Base-by-base conservation (phyloP, 2,797 vertebrate genomes). In the Gymnoscopelus microlampas region DNA sequence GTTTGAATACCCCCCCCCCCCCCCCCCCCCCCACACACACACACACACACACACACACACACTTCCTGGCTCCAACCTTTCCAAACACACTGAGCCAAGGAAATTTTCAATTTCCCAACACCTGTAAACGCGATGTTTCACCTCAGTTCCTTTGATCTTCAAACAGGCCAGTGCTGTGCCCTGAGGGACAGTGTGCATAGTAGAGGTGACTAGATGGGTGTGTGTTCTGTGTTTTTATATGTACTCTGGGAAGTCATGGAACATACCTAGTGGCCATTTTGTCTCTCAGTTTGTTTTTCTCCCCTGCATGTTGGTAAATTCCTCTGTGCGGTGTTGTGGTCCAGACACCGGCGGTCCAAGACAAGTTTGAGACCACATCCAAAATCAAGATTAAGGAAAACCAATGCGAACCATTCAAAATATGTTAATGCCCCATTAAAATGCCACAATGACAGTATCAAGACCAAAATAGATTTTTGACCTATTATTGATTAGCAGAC, bases 71-170 rank as follows among this genome's bases (percentile, higher is more conserved):
- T 80, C 66, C 35, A 57, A 64, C 68, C 76, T 84, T 85, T 56
- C 60, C 70, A 84, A 73, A 74, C 81, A 80, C 81, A 82, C 76
- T 84, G 70, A 63, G 78, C 66, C 61, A 32, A 90, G 91, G 91
- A 93, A 88, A 93, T 90, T 82, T 93, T 91, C 86, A 91, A 93
- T 94, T 93, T 92, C 87, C 89, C 78, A 68, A 80, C 88, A 93
- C 92, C 88, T 93, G 84, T 92, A 91, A 93, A 92, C 85, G 84
- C 81, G 81, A 85, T 89, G 89, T 90, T 90, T 92, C 86, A 91
- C 84, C 89, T 86, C 77, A 14, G 77, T 67, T 29, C 35, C 86
- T 93, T 93, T 94, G 90, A 93, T 93, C 88, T 91, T 93, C 88
- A 92, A 92, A 93, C 87, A 90, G 83, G 81, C 74, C 88, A 76